Conservation (phyloP, 2,113 vertebrate species). For the Copsychus sechellarum region DNA sequence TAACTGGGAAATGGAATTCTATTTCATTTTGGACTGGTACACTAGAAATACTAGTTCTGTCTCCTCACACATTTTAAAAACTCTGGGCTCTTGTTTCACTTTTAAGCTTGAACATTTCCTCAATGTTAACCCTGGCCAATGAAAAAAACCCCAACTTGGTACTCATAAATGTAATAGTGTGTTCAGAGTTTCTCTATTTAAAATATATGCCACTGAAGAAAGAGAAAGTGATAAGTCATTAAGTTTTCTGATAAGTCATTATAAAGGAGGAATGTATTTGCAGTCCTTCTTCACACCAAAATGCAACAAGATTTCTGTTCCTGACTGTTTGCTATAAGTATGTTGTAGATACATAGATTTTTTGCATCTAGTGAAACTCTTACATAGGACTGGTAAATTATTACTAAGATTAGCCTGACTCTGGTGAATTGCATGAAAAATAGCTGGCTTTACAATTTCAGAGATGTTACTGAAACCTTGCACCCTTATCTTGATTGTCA, state of each 20-base stretch:
- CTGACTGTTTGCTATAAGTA: neutral
- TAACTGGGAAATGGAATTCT: neutral
- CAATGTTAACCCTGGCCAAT: neutral
- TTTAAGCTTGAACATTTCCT: neutral
- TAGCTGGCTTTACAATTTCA: neutral
- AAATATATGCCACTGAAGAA: neutral
- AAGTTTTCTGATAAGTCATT: neutral
- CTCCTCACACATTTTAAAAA: neutral
- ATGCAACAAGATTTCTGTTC: neutral
- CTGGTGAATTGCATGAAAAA: neutral
- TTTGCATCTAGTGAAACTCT: neutral
- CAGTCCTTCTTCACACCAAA: neutral
- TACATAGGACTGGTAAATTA: neutral
- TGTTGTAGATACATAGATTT: neutral
- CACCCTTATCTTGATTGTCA: neutral
- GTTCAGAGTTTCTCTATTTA: neutral
- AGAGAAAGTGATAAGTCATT: neutral
- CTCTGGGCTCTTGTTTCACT: neutral
- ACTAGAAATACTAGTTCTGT: neutral
- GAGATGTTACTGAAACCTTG: neutral
- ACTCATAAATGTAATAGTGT: accelerated
- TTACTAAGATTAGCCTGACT: neutral
- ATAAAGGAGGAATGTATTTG: neutral
- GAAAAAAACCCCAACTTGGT: neutral
- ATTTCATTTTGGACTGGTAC: neutral